Conservation (phyloP, 2,113 vertebrate genomes). For the Upupa epops region DNA sequence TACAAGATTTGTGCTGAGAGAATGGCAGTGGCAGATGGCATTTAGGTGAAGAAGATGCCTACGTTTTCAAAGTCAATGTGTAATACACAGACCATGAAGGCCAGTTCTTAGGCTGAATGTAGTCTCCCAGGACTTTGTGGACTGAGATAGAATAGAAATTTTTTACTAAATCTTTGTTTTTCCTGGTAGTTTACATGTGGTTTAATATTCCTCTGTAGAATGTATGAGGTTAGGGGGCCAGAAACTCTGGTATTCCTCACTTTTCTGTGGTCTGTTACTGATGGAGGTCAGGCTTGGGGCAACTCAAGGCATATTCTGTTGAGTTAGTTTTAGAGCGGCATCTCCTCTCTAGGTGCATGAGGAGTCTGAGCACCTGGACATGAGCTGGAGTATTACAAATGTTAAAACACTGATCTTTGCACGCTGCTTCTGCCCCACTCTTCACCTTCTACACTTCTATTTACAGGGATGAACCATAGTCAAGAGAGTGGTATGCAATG, state of each 20-base stretch:
- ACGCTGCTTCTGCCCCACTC: not conserved
- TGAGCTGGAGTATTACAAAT: not conserved
- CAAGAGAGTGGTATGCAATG: not conserved
- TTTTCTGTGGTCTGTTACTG: not conserved
- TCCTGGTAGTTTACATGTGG: not conserved
- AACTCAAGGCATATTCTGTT: not conserved
- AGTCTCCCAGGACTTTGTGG: not conserved
- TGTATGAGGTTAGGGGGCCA: not conserved
- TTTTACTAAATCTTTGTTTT: not conserved
- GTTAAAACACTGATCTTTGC: not conserved
- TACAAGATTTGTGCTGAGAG: not conserved
- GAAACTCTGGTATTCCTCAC: not conserved
- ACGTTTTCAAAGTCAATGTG: not conserved
- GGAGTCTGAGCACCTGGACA: not conserved
- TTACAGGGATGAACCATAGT: accelerated
- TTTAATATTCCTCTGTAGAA: not conserved
- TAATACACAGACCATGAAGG: not conserved
- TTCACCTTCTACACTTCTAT: not conserved
- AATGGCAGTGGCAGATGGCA: not conserved
- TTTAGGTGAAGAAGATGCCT: not conserved
- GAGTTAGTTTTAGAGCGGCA: not conserved
- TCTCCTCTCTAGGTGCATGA: not conserved
- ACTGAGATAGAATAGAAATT: not conserved
- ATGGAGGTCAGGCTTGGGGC: not conserved
- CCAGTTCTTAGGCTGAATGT: not conserved